Evolutionary conservation across 2,113 vertebrate genomes (phyloP).

Genomic region (Gallinago undulata): DNA sequence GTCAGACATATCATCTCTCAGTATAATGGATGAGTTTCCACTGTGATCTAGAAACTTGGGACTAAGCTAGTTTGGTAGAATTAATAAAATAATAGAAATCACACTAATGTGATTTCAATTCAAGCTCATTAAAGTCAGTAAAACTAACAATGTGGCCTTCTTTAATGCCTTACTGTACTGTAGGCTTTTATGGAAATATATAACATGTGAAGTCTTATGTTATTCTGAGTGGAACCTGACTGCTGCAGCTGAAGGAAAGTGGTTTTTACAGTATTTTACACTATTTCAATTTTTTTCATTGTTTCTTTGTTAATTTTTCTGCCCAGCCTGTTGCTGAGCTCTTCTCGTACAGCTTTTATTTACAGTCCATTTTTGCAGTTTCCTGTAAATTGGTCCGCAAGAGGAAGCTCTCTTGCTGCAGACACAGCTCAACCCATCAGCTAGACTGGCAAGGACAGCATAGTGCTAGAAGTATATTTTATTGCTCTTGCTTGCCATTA

Average conservation of each 20-base stretch:
- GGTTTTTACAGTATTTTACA: neutral
- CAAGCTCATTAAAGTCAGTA: neutral
- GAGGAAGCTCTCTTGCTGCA: slow-evolving; percentile 34
- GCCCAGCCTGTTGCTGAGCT: neutral
- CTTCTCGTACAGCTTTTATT: neutral
- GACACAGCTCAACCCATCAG: neutral
- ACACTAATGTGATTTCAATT: neutral
- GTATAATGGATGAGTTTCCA: neutral
- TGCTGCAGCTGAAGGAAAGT: neutral
- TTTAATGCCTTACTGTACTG: neutral
- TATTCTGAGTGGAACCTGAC: neutral
- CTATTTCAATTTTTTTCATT: neutral
- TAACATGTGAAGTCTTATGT: neutral
- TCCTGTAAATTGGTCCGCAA: slow-evolving; percentile 46
- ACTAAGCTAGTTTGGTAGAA: neutral
- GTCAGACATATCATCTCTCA: neutral
- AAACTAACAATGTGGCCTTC: neutral
- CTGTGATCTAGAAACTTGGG: neutral
- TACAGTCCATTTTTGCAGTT: slow-evolving; percentile 15
- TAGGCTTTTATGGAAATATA: neutral
- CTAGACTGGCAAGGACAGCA: neutral
- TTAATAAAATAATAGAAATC: neutral
- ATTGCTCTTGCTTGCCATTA: neutral
- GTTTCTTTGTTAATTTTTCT: neutral
- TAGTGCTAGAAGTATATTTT: neutral